Base-by-base conservation (phyloP, 2,888 invertebrate species). In the Euspilapteryx auroguttella region DNA sequence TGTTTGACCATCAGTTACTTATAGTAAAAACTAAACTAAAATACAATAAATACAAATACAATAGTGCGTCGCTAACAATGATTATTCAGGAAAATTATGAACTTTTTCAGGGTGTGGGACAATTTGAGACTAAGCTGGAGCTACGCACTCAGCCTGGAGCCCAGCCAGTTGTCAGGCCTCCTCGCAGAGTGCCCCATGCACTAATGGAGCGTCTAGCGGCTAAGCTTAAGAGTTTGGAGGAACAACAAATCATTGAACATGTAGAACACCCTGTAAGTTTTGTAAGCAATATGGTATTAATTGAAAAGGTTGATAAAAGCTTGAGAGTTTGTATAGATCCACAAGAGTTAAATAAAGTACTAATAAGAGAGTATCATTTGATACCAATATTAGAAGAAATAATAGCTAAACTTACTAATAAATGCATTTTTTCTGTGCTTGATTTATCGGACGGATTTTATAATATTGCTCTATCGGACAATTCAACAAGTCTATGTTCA, bases 261-360 rank as follows among this genome's bases (percentile, higher is more conserved):
- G 35, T 35, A 10, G 35, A 38, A 17, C 32, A 37, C 12, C 36
- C 38, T 1, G 23, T 24, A 7, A 23, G 3, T 17, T 36, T 31
- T 32, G 38, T 36, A 12, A 38, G 36, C 27, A 38, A 38, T 30
- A 14, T 34, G 4, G 34, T 32, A 7, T 32, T 36, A 14, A 33
- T 34, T 12, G 37, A 38, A 29, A 37, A 37, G 15, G 31, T 12
- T 15, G 37, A 36, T 33, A 29, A 30, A 5, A 20, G 8, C 15
- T 30, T 39, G 27, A 32, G 35, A 33, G 32, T 39, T 9, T 37
- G 35, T 29, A 10, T 37, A n/a, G 36, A 37, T 28, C 36, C 37
- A 4, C 24, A 37, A 27, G 34, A 37, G 8, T 21, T 37, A 2
- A 37, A 39, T 23, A 32, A 37, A 11, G 33, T 34, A 7, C 25